These are phyloP conservation scores for Mythimna vitellina DNA, from an alignment of 2,888 invertebrate species.

Conservation along the genomic window DNA sequence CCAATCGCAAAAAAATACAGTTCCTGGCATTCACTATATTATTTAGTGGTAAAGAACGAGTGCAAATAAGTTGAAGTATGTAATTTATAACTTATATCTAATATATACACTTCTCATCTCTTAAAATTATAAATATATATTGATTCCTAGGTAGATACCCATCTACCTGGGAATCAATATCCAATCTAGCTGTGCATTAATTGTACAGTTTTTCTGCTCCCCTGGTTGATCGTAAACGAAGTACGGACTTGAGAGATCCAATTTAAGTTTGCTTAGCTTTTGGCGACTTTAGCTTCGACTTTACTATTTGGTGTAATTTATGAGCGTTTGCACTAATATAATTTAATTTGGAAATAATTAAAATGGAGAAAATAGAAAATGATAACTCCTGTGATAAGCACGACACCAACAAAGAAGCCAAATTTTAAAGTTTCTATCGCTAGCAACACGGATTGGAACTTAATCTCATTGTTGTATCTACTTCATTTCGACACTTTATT, in stretches of 20 bases:
- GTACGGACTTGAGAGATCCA: conserved; percentile 73
- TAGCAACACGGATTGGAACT: background rate
- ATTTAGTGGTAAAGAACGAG: background rate
- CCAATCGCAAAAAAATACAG: background rate
- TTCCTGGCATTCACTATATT: no score
- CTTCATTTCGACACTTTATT: background rate
- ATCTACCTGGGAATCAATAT: conserved; percentile 63
- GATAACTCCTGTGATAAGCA: background rate
- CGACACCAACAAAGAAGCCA: background rate
- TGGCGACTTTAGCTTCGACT: conserved; percentile 71
- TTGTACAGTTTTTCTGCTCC: conserved; percentile 72
- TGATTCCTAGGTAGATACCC: no score
- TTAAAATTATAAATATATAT: no score
- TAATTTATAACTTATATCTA: background rate
- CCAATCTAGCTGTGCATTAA: conserved; percentile 70
- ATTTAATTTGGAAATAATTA: background rate
- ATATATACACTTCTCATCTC: background rate
- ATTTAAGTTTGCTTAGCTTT: conserved; percentile 83
- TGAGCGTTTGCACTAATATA: conserved; percentile 25
- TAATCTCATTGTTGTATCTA: background rate
- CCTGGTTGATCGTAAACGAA: conserved; percentile 61
- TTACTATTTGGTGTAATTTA: conserved; percentile 57
- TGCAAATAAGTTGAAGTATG: background rate
- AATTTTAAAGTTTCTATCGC: background rate
- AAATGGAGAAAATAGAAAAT: background rate